Base-by-base conservation (phyloP, 2,797 vertebrate species). In the Notolepis coatsorum region DNA sequence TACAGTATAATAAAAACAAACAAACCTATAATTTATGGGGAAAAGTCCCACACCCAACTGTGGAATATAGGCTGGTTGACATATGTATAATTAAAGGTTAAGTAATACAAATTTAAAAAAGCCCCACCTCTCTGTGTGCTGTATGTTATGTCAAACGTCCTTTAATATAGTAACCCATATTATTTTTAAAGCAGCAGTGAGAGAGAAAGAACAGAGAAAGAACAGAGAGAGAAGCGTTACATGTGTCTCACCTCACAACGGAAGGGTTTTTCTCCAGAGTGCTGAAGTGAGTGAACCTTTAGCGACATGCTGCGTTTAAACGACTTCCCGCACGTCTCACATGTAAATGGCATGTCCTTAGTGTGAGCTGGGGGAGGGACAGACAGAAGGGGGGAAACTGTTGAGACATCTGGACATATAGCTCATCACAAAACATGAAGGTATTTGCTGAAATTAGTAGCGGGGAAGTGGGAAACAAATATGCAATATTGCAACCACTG, bases 301-400 rank as follows among this genome's bases (percentile, higher is more conserved):
- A 99, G 94, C 23, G 96, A 98, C 98, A 99, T 98, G 59, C 97
- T 98, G 84, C 98, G 95, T 76, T 99, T 99, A 77, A 99, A 99
- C 0, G 97, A 98, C 71, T 99, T 99, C 30, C 98, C 98, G 82
- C 98, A 99, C 12, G 97, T 99, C 89, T 99, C 98, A 75, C 98
- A 99, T 48, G 98, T 99, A 71, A 98, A 99, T 0, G 97, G 98
- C 98, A 99, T 99, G 87, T 99, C 98, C 89, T 99, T 98, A 0
- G 97, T 98, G 89, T 99, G 97, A 81, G 98, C 97, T 98, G 90
- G 1, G 18, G 53, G 37, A 13, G 35, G 25, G 7, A 5, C 15
- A 25, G 7, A 7, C 17, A 10, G 39, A 33, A 31, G n/a, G 54
- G 8, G 31, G 18, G 7, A 25, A 27, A 7, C 21, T 3, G 8